Evolutionary conservation across 2,113 vertebrate genomes (phyloP).

Genomic region (Thomomys bottae): DNA sequence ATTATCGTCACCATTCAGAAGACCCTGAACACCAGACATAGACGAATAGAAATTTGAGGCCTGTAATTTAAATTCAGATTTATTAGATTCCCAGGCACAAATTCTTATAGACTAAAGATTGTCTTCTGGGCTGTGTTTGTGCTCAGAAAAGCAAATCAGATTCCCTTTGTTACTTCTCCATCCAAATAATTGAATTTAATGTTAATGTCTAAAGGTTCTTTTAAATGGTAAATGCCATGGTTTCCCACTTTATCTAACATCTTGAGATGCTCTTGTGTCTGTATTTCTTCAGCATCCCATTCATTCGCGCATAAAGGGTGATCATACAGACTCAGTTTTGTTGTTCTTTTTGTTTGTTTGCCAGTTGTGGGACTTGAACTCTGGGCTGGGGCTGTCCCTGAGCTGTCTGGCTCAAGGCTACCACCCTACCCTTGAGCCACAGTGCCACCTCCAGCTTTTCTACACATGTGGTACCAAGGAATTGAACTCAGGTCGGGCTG

Average conservation of each 20-base stretch:
- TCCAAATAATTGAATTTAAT: neutral
- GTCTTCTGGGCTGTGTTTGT: neutral
- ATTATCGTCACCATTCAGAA: neutral
- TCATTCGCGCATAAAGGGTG: neutral
- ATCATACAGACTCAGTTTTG: neutral
- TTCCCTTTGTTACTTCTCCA: neutral
- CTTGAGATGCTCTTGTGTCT: neutral
- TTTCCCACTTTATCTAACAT: neutral
- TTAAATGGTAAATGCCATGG: neutral
- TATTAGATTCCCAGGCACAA: neutral
- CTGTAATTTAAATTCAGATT: neutral
- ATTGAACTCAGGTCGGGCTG: too few species aligned
- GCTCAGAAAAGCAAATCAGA: neutral
- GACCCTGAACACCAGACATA: neutral
- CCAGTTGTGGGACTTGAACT: too few species aligned
- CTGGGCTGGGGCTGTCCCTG: too few species aligned
- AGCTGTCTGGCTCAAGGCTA: too few species aligned
- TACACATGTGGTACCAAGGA: too few species aligned
- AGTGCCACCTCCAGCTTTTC: too few species aligned
- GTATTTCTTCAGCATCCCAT: neutral
- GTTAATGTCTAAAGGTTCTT: neutral
- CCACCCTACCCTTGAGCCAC: too few species aligned
- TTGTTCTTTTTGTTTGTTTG: too few species aligned
- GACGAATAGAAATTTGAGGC: neutral
- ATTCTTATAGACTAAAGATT: neutral